Evolutionary conservation across 2,888 invertebrate species (phyloP).

Genomic region (Apomyelois bistriatella): DNA sequence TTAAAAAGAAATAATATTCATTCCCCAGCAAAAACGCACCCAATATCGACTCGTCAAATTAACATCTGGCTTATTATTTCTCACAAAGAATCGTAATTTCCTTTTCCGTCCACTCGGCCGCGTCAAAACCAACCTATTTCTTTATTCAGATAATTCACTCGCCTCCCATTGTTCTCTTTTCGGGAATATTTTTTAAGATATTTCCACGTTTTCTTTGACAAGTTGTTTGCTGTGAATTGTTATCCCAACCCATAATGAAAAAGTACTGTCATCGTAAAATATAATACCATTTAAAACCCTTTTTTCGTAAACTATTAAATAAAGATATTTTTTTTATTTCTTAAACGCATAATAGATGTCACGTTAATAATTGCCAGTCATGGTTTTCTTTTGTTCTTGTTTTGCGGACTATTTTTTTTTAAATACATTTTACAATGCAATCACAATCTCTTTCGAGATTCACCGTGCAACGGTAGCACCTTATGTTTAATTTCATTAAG

Average conservation of each 20-base stretch:
- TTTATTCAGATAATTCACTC: constrained; percentile 23
- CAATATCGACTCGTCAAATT: constrained; percentile 19
- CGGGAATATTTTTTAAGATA: neutral
- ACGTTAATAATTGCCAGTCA: too few species aligned
- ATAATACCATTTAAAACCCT: too few species aligned
- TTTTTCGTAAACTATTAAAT: too few species aligned
- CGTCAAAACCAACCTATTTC: constrained; percentile 20
- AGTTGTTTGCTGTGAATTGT: neutral
- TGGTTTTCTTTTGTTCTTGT: too few species aligned
- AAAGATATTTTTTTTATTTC: too few species aligned
- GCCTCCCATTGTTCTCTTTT: constrained; percentile 3
- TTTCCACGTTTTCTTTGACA: neutral
- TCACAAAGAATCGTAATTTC: constrained; percentile 20
- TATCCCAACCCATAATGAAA: neutral
- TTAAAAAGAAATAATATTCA: neutral
- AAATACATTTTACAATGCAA: too few species aligned
- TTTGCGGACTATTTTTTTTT: too few species aligned
- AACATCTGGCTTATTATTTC: constrained; percentile 21
- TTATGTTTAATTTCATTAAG: too few species aligned
- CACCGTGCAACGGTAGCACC: too few species aligned
- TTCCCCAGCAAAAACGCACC: constrained; percentile 4
- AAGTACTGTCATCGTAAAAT: too few species aligned
- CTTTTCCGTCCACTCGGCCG: constrained; percentile 16
- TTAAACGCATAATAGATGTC: too few species aligned
- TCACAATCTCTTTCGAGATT: too few species aligned